A percentile compares a stretch with the other conserved stretches of the same genome.
Evolutionary conservation across 2,797 vertebrate species (phyloP).

Genomic region (Etheostoma perlongum): DNA sequence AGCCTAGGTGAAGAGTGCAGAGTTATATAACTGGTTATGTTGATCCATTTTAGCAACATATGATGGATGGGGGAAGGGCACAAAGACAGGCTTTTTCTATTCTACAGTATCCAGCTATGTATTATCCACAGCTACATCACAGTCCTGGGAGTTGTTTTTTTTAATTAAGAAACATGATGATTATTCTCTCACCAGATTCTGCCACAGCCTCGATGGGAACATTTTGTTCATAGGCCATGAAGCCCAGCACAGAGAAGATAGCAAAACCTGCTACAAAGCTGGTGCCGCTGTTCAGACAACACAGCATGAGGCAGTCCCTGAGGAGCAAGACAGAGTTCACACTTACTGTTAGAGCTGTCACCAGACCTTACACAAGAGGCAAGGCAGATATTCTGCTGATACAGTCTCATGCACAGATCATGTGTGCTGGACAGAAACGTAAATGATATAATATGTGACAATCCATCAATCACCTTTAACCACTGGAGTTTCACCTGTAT

Average conservation of each 20-base stretch:
- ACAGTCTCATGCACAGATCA: background rate
- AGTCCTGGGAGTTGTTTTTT: background rate
- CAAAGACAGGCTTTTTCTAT: background rate
- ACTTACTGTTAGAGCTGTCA: slow-evolving; percentile 18
- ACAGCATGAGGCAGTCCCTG: slow-evolving; percentile 98
- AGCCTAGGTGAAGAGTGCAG: slow-evolving; percentile 54
- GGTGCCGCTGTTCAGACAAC: slow-evolving; percentile 98
- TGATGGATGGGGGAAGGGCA: slow-evolving; percentile 4
- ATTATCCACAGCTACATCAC: background rate
- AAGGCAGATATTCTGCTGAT: background rate
- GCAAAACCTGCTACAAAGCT: slow-evolving; percentile 98
- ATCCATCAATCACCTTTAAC: background rate
- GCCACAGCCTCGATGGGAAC: slow-evolving; percentile 98
- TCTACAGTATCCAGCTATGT: background rate
- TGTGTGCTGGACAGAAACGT: background rate
- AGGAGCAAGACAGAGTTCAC: slow-evolving; percentile 30
- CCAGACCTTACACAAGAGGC: background rate
- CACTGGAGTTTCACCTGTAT: background rate
- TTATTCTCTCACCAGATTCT: slow-evolving; percentile 91
- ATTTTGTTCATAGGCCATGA: slow-evolving; percentile 98
- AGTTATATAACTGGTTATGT: slow-evolving; percentile 59
- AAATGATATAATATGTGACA: background rate
- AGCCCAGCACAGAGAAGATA: slow-evolving; percentile 99
- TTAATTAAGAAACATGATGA: background rate
- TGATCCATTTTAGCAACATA: slow-evolving; percentile 45